These are phyloP conservation scores for Drosophila seguyi DNA, from an alignment of 1,140 invertebrate species.

Conservation along the genomic window DNA sequence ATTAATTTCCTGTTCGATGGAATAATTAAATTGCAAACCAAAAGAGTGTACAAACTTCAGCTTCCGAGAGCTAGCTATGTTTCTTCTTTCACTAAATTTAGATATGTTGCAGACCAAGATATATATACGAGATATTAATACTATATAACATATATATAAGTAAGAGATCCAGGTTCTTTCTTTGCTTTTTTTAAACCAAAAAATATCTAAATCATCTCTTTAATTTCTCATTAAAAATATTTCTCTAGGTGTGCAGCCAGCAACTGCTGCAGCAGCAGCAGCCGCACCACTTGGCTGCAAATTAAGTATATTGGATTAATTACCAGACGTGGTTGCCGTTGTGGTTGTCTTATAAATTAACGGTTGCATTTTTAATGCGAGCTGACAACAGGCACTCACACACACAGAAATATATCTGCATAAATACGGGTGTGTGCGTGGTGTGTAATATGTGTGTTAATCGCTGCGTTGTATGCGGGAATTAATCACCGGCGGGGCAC, in stretches of 20 bases:
- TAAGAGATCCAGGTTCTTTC: background rate
- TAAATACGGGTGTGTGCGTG: background rate
- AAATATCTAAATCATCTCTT: background rate
- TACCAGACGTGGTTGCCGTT: slow-evolving; percentile 51
- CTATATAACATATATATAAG: background rate
- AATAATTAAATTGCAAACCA: no score
- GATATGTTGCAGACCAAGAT: background rate
- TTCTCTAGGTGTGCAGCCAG: slow-evolving; percentile 25
- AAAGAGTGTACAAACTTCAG: background rate
- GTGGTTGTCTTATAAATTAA: slow-evolving; percentile 77
- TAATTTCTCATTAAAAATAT: background rate
- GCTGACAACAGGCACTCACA: slow-evolving; percentile 65
- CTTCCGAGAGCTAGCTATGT: background rate
- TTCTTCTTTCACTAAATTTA: background rate
- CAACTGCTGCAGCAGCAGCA: slow-evolving; percentile 1
- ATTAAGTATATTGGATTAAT: slow-evolving; percentile 79
- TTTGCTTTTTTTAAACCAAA: background rate
- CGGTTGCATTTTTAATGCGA: slow-evolving; percentile 79
- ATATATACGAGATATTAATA: no score
- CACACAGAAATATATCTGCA: background rate
- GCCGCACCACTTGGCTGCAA: slow-evolving; percentile 22
- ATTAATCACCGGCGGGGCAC: slow-evolving; percentile 65
- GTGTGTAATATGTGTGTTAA: slow-evolving; percentile 46
- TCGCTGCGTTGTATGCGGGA: slow-evolving; percentile 54
- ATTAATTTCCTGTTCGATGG: background rate